A percentile compares a stretch with the other conserved stretches of the same genome.
Conservation (phyloP, 2,113 vertebrate species). For the Chloropsis cyanopogon region DNA sequence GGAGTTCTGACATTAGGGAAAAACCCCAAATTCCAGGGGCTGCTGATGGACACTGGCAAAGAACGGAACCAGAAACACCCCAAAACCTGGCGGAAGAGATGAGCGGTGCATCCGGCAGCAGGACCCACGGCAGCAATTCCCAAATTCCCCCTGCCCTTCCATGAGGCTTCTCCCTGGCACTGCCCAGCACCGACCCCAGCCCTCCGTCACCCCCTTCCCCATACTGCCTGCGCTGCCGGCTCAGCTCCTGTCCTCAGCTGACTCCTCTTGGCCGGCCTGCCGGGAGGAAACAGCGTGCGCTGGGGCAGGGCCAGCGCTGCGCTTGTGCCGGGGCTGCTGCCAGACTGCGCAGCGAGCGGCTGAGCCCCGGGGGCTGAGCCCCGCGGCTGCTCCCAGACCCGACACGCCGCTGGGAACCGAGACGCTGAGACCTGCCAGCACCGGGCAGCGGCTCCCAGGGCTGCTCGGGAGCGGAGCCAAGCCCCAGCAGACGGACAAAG, state of each 20-base stretch:
- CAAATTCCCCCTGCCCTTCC: fast-evolving
- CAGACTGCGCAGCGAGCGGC: slow-evolving; percentile 13
- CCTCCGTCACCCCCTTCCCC: background rate
- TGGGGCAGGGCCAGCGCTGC: slow-evolving; percentile 48
- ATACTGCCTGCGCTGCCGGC: background rate
- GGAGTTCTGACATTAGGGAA: background rate
- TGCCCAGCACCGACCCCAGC: fast-evolving
- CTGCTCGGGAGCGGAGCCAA: background rate
- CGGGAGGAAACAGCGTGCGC: slow-evolving; percentile 39
- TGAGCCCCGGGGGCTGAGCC: background rate
- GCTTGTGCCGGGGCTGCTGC: slow-evolving; percentile 39
- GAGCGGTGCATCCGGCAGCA: fast-evolving
- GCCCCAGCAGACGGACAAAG: background rate
- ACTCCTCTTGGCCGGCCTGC: slow-evolving; percentile 50
- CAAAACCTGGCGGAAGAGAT: background rate
- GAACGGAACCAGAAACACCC: background rate
- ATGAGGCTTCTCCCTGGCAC: background rate
- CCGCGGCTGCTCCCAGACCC: background rate
- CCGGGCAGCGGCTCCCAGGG: background rate
- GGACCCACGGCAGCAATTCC: background rate
- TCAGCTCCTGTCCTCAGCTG: slow-evolving; percentile 54
- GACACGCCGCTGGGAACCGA: background rate
- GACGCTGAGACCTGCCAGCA: background rate
- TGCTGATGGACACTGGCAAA: background rate
- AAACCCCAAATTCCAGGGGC: background rate